phyloP scores from a whole-genome alignment of 2,888 invertebrate species.

The Sarcophaga rosellei region DNA sequence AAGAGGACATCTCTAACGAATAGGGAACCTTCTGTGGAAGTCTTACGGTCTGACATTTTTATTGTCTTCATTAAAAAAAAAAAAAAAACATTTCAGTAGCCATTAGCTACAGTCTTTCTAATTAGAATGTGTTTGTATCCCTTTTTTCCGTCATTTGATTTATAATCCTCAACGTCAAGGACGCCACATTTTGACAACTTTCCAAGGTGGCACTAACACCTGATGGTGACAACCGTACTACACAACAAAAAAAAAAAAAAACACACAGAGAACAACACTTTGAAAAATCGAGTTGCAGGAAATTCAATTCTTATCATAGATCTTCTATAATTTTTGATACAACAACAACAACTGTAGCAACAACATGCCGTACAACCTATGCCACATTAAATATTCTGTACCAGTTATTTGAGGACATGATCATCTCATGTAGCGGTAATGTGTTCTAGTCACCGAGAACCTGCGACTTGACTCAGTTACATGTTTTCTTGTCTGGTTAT shows the following conservation, averaged over 20 bases:
- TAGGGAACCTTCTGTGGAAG: too few species aligned
- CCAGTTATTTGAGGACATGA: too few species aligned
- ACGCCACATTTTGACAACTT: conserved; percentile 41
- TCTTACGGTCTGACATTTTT: too few species aligned
- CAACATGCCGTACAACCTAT: too few species aligned
- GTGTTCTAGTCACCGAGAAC: too few species aligned
- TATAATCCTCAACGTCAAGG: conserved; percentile 44
- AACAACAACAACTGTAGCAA: background rate
- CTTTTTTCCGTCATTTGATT: conserved; percentile 24
- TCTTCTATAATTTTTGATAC: conserved; percentile 35
- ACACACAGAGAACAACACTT: too few species aligned
- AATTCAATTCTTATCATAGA: conserved; percentile 66
- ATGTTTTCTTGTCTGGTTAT: too few species aligned
- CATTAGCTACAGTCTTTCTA: background rate
- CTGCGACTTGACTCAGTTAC: too few species aligned
- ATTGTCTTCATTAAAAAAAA: background rate
- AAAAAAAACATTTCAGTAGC: background rate
- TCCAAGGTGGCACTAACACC: conserved; percentile 61
- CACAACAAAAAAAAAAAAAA: conserved; percentile 11
- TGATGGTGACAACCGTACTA: conserved; percentile 47
- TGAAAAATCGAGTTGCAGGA: conserved; percentile 61
- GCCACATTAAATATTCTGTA: too few species aligned
- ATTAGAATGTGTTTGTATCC: background rate
- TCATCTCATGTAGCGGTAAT: too few species aligned
- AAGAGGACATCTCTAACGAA: too few species aligned